Evolutionary conservation across 2,113 vertebrate species (phyloP).

Genomic region (Elaphurus davidianus): DNA sequence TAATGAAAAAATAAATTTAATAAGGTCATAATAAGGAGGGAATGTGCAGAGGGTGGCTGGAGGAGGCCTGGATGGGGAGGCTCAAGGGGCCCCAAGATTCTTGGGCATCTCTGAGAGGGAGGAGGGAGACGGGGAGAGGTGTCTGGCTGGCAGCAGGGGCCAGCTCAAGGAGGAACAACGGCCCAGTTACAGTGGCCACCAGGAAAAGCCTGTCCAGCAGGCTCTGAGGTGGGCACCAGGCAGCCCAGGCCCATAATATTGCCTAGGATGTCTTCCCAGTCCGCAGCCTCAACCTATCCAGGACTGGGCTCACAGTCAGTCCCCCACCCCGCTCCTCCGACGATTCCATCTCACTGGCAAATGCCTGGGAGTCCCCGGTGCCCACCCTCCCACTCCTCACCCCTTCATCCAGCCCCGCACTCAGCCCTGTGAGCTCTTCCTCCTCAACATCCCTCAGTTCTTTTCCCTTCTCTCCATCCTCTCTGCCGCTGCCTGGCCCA

Average conservation of each 20-base stretch:
- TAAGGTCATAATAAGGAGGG: conserved; percentile 47
- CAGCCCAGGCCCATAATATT: background rate
- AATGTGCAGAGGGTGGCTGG: conserved; percentile 23
- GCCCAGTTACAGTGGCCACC: background rate
- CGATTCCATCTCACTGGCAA: background rate
- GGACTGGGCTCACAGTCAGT: background rate
- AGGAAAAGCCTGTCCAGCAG: background rate
- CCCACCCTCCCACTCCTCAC: background rate
- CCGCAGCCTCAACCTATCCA: background rate
- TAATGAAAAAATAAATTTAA: conserved; percentile 71
- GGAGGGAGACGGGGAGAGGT: background rate
- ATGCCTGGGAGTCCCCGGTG: background rate
- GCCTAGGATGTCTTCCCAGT: too few species aligned
- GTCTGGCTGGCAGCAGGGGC: background rate
- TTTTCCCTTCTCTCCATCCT: background rate
- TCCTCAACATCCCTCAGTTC: background rate
- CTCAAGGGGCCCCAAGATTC: background rate
- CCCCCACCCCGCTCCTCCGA: background rate
- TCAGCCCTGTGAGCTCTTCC: background rate
- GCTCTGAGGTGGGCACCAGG: background rate
- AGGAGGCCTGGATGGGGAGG: background rate
- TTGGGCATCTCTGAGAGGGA: background rate
- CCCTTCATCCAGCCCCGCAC: background rate
- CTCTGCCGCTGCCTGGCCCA: background rate
- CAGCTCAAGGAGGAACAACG: background rate